Base-by-base conservation (phyloP, 1,140 invertebrate genomes). In the Anastrepha obliqua region DNA sequence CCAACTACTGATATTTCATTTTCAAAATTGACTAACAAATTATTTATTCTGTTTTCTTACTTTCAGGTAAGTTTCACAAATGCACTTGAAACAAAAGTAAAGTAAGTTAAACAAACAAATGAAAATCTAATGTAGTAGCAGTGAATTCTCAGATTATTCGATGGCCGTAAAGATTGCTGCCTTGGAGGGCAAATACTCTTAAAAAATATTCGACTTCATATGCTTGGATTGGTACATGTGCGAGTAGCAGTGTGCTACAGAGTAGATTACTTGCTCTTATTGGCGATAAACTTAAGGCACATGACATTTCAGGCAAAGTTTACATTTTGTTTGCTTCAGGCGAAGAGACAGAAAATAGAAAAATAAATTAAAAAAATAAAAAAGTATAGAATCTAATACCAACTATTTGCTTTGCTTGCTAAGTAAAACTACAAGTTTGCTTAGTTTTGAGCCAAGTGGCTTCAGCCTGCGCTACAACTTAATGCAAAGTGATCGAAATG, bases 361-460 rank as follows among this genome's bases (percentile, higher is more conserved):
- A 67, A 81, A 11, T 47, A 0, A 29, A 6, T 17, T 11, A 81
- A 13, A 74, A 15, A 44, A 74, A 47, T 6, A n/a, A 44, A 42
- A n/a, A 20, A 51, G 3, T 9, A 55, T 47, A 64, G 17, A 67
- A 81, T n/a, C 9, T 81, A 55, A 81, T 81, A 81, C 44, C 74
- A 81, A 81, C 47, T 81, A 47, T 58, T 81, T 81, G 47, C 74
- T 47, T 42, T 81, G 20, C 6, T 11, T 11, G 74, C 74, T 58
- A 55, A 55, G 47, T 58, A 81, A 81, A 81, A 81, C 47, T 81
- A 20, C 74, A 81, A 81, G 74, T 81, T 81, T 81, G 74, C n/a
- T 55, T 81, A 81, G 42, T 81, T 81, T 55, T 58, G 47, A 11
- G 44, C 47, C 42, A 81, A 55, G 74, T 17, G 20, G n/a, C 47